A percentile compares a stretch with the other conserved stretches of the same genome.
Evolutionary conservation across 2,113 vertebrate species (phyloP).

Genomic region (cattle (Bos taurus)): ARS-UCD2.0 NC_037336.1:41856001-41856500

Average conservation of each 20-base stretch:
- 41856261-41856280: not conserved
- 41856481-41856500: no score
- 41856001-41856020: conserved; percentile 17
- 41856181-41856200: conserved; percentile 34
- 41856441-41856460: no score
- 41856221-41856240: not conserved
- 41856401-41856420: no score
- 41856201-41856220: conserved; percentile 1
- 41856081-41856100: conserved; percentile 64
- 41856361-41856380: no score
- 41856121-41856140: conserved; percentile 44
- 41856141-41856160: conserved; percentile 36
- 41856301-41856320: no score
- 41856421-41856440: no score
- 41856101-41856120: conserved; percentile 50
- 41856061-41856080: conserved; percentile 52
- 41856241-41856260: not conserved
- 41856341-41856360: no score
- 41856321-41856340: no score
- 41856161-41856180: conserved; percentile 12
- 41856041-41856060: conserved; percentile 43
- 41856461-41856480: no score
- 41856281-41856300: conserved; percentile 19
- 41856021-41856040: conserved; percentile 48
- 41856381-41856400: no score